A percentile compares a stretch with the other conserved stretches of the same genome.
phyloP scores from a whole-genome alignment of 1,140 invertebrate species.

The Bombus pascuorum region DNA sequence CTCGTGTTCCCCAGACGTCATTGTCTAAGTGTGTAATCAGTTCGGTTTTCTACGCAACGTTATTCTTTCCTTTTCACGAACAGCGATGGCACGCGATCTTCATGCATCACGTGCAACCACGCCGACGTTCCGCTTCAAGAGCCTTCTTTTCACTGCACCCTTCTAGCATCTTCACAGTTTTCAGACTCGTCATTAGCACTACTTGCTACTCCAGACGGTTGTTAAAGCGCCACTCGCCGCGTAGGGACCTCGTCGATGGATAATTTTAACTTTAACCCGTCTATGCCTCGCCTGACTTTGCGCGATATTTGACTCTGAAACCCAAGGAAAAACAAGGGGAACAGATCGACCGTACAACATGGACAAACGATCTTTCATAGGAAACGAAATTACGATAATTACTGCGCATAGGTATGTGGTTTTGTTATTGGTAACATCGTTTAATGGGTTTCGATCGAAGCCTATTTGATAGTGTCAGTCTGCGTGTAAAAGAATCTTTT shows the following conservation, averaged over 20 bases:
- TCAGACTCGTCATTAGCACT: constrained; percentile 61
- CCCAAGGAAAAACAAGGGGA: neutral
- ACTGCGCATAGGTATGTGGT: no score
- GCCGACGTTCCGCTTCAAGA: constrained; percentile 43
- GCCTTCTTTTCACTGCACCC: constrained; percentile 46
- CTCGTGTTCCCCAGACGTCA: neutral
- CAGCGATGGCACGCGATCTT: constrained; percentile 20
- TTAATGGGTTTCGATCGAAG: neutral
- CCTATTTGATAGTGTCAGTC: no score
- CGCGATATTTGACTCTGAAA: neutral
- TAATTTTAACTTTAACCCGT: constrained; percentile 44
- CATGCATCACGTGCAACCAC: constrained; percentile 48
- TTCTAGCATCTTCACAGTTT: constrained; percentile 61
- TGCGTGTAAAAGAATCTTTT: no score
- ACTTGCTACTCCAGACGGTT: constrained; percentile 56
- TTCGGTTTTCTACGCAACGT: constrained; percentile 29
- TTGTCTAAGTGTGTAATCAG: constrained; percentile 7
- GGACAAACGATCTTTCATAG: neutral
- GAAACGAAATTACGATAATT: neutral
- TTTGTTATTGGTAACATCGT: neutral
- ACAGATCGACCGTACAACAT: neutral
- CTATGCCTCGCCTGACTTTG: constrained; percentile 24
- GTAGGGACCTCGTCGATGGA: constrained; percentile 37
- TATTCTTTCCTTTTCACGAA: constrained; percentile 7
- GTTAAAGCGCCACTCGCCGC: constrained; percentile 42